Evolutionary conservation across 2,888 invertebrate species (phyloP), one percentile per base, ranked within the genome.

Genomic region (Spodoptera exigua): DNA sequence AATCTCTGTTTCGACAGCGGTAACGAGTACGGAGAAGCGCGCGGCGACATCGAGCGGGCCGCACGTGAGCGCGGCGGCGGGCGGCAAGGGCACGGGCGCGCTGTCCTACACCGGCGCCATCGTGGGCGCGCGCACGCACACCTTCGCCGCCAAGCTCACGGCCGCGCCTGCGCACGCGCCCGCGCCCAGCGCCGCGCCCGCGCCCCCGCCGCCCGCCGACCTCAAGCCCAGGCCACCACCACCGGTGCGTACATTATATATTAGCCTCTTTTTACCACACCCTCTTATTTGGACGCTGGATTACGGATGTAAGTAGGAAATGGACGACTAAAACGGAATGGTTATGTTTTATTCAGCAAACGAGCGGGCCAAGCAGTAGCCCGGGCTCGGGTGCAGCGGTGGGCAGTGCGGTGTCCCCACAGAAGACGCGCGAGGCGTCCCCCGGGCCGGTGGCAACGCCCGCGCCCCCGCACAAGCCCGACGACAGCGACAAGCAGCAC

Each of bases 71-170:
- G 51, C 57, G 49, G 11, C 43, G 52, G 21, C 56, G 64, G 57
- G 56, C 49, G 59, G 81, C 46, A 83, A 92, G 70, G 36, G 52
- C 0, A 9, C 52, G 1, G 90, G 90, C 73, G 92, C 95, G 32
- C 86, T 95, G 14, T 93, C 95, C 53, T 91, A 95, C 79, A 90
- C 93, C 57, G 89, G 94, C 61, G 94, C 95, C 36, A 93, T 95
- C 14, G 93, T 95, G 56, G 95, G 95, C 74, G 94, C 95, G 53
- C 94, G 96, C n/a, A 95, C 95, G 46, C 96, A 96, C 89, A 96
- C 96, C 1, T 97, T 97, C 89, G 97, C 97, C 14, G 96, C 96
- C 56, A 97, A 97, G 88, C 93, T 97, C 56, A 96, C 96, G 9
- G 96, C 89, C 88, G 92, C 95, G 32, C 95, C 78, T 47, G 73